These are phyloP conservation scores for Lagopus leucura DNA, from an alignment of 2,113 vertebrate genomes.

Conservation along the genomic window DNA sequence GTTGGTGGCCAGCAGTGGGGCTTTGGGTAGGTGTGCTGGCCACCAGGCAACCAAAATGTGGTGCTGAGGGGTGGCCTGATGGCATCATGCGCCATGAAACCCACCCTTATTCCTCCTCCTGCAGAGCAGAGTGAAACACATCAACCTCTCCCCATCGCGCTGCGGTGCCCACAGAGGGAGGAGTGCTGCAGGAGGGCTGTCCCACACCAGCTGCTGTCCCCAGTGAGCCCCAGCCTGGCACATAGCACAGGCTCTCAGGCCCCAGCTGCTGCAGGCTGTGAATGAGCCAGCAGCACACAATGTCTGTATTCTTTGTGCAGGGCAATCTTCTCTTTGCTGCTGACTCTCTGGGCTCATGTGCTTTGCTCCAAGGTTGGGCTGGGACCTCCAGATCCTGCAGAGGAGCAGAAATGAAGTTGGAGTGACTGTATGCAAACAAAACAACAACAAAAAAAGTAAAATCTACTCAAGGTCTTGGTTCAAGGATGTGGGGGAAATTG, in stretches of 20 bases:
- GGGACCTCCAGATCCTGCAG: background rate
- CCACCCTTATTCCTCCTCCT: background rate
- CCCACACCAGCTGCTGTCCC: background rate
- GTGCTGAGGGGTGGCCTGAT: background rate
- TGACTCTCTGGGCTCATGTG: fast-evolving
- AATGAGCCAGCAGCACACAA: background rate
- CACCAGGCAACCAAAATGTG: background rate
- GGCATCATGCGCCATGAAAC: background rate
- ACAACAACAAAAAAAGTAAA: too few relatives aligned
- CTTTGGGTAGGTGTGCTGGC: background rate
- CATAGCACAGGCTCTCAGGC: background rate
- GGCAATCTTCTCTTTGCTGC: background rate
- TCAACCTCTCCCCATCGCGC: background rate
- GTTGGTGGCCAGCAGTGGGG: background rate
- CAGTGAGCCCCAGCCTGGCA: constrained; percentile 12
- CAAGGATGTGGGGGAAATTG: background rate
- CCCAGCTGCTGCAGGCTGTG: background rate
- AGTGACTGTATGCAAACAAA: background rate
- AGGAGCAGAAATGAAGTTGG: background rate
- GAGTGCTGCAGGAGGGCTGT: background rate
- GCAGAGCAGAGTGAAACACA: background rate
- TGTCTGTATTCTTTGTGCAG: background rate
- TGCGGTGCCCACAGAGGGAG: background rate
- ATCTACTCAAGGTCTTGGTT: background rate
- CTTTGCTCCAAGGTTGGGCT: background rate